Evolutionary conservation across 2,113 vertebrate genomes (phyloP), one percentile per base, ranked within the genome.

Genomic region (Pica pica): DNA sequence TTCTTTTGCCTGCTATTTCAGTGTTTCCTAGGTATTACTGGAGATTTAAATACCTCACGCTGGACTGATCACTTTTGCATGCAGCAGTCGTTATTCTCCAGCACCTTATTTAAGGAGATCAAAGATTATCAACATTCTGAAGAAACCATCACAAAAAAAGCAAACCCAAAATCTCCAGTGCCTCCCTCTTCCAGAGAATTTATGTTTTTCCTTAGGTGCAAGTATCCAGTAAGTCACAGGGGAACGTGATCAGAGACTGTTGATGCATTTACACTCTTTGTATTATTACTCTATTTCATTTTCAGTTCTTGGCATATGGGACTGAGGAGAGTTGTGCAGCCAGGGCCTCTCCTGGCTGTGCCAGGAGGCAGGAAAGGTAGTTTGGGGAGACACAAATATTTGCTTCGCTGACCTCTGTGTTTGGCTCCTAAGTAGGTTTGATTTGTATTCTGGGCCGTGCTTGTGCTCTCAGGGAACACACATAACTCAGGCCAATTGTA

Each of bases 361-460:
- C 95, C 96, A 95, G 90, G 83, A 90, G 65, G 93, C 76, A 86
- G 81, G 46, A 86, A 87, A 95, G 94, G 95, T 93, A 92, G 86
- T 92, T 90, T 92, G 80, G 93, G 88, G 92, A 93, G 90, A 96
- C 88, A 75, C 89, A 95, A 96, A 71, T 69, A 89, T 93, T 95
- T 97, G 90, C 83, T 92, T 87, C 17, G 0, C 88, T 90, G 92
- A 94, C 90, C 95, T 96, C 83, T 64, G 76, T 47, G 85, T 79
- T 96, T 97, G 95, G 95, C 94, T 94, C 53, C 90, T 70, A 9
- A 52, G 24, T 3, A 16, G 75, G 86, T 84, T 95, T 84, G 95
- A 87, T 92, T 87, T 90, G 94, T 61, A 92, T 93, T 93, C 88
- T 64, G 5, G 35, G 86, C 87, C 4, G 8, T 63, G 83, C 83